Percentiles rank a stretch among this genome's conserved stretches.
Evolutionary conservation across 2,113 vertebrate genomes (phyloP).

Genomic region (Turdus rufiventris): DNA sequence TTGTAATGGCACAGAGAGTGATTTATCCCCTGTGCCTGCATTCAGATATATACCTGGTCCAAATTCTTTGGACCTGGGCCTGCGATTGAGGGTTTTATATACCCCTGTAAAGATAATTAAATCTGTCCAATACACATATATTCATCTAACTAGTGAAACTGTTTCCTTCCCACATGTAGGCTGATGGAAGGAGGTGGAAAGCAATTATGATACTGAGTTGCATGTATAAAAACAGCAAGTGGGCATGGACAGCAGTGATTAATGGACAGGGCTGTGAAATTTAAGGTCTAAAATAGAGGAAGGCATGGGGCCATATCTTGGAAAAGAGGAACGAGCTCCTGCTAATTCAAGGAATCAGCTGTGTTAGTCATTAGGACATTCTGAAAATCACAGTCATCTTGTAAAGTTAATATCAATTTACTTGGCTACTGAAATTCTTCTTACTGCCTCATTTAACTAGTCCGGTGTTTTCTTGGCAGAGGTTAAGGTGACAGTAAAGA

Average conservation of each 20-base stretch:
- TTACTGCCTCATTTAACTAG: slow-evolving; percentile 61
- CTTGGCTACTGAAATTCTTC: slow-evolving; percentile 62
- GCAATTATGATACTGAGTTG: neutral
- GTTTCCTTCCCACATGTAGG: neutral
- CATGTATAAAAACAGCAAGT: slow-evolving; percentile 41
- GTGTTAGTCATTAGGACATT: slow-evolving; percentile 59
- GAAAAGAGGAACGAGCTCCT: slow-evolving; percentile 27
- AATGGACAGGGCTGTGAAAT: slow-evolving; percentile 11
- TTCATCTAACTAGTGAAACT: slow-evolving; percentile 17
- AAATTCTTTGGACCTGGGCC: slow-evolving; percentile 10
- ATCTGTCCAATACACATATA: slow-evolving; percentile 3
- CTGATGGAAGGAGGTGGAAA: slow-evolving; percentile 8
- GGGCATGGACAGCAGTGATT: slow-evolving; percentile 47
- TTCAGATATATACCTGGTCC: neutral
- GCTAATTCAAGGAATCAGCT: slow-evolving; percentile 56
- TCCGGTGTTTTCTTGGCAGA: slow-evolving; percentile 69
- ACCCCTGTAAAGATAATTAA: slow-evolving; percentile 34
- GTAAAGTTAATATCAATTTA: slow-evolving; percentile 69
- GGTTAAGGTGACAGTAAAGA: slow-evolving; percentile 69
- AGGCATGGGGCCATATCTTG: slow-evolving; percentile 1
- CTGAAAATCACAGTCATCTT: slow-evolving; percentile 68
- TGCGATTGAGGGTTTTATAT: neutral
- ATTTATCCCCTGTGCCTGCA: neutral
- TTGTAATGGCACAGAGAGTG: neutral
- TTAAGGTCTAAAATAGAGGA: slow-evolving; percentile 43